Evolutionary conservation across 2,888 invertebrate species (phyloP).

Genomic region (Tetramorium bicarinatum): DNA sequence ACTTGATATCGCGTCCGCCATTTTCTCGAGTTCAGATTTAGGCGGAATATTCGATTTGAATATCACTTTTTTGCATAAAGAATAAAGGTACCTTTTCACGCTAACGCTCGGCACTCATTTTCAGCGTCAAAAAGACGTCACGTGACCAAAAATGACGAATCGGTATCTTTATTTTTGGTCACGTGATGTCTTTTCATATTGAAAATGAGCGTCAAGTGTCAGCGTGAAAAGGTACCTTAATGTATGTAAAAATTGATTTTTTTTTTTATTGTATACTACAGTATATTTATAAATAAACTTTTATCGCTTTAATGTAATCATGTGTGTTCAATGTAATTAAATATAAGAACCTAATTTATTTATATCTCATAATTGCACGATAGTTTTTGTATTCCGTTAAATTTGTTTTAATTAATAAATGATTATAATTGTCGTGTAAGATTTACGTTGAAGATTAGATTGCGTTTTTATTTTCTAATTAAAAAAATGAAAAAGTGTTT

Average conservation of each 20-base stretch:
- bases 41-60: constrained; percentile 8
- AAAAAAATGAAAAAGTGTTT: neutral
- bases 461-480: neutral
- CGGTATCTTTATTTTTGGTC: too few relatives aligned
- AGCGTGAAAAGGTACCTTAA: too few relatives aligned
- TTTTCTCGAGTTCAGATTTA: neutral
- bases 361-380: neutral
- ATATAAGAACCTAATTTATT: neutral
- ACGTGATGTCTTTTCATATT: too few relatives aligned
- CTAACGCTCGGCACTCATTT: too few relatives aligned
- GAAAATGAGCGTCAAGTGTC: too few relatives aligned
- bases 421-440: neutral
- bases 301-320: neutral
- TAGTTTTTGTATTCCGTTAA: neutral
- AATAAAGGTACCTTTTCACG: neutral
- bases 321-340: neutral
- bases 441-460: neutral
- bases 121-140: too few relatives aligned
- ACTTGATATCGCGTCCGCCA: neutral
- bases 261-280: neutral
- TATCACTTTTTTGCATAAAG: neutral
- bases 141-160: too few relatives aligned
- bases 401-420: neutral
- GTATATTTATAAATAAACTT: neutral
- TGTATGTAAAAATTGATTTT: neutral